Evolutionary conservation across 2,113 vertebrate species (phyloP).

Genomic region (Cnemophilus loriae): DNA sequence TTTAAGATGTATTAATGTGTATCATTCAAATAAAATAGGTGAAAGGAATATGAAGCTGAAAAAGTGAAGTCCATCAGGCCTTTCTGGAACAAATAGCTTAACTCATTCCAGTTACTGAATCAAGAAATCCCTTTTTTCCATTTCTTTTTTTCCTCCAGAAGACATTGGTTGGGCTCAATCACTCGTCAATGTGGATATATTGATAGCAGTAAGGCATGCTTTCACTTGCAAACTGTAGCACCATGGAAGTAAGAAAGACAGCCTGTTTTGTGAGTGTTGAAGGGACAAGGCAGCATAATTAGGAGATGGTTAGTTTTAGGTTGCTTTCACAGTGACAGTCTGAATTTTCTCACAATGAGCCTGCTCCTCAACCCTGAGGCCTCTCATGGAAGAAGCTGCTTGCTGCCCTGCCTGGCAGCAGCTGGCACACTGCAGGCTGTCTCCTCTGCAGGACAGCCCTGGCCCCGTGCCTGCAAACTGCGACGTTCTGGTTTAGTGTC

Average conservation of each 20-base stretch:
- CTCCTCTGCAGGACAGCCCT: background rate
- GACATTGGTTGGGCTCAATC: background rate
- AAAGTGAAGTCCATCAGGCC: background rate
- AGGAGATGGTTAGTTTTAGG: background rate
- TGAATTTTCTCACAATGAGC: background rate
- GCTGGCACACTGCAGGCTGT: background rate
- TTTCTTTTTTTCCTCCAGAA: background rate
- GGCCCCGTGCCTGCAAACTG: background rate
- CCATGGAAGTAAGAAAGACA: background rate
- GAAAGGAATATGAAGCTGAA: background rate
- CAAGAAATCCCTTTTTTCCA: background rate
- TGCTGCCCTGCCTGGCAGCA: background rate
- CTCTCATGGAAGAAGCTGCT: background rate
- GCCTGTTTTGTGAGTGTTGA: background rate
- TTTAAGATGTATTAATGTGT: background rate
- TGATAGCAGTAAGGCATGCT: background rate
- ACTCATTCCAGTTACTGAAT: background rate
- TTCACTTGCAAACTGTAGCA: background rate
- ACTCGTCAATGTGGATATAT: background rate
- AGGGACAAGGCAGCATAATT: accelerated
- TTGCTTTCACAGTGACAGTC: background rate
- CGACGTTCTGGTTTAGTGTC: background rate
- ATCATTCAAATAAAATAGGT: background rate
- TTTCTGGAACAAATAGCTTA: background rate
- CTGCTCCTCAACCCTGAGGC: background rate